These are phyloP conservation scores for Cenopis cana DNA, from an alignment of 2,888 invertebrate species.

Conservation along the genomic window DNA sequence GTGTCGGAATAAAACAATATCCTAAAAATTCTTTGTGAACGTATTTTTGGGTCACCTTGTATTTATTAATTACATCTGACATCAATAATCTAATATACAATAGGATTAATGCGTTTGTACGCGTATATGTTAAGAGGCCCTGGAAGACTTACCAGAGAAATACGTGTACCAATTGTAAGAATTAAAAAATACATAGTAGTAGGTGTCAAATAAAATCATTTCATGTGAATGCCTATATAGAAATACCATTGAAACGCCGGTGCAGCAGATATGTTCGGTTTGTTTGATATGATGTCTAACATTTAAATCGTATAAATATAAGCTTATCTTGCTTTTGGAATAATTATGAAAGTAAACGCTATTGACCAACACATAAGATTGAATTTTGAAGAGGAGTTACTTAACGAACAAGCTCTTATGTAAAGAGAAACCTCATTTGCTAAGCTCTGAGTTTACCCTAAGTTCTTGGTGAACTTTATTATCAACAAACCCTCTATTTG, in stretches of 20 bases:
- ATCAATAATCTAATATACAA: too few species aligned
- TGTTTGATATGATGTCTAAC: slow-evolving; percentile 22
- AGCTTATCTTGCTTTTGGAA: neutral
- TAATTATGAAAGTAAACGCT: neutral
- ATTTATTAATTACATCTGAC: too few species aligned
- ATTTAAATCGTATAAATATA: neutral
- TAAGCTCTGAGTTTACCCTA: slow-evolving; percentile 26
- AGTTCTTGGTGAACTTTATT: slow-evolving; percentile 10
- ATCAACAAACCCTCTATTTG: slow-evolving; percentile 18
- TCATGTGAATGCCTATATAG: neutral
- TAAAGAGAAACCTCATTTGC: slow-evolving; percentile 6
- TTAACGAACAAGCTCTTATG: neutral
- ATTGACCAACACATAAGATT: too few species aligned
- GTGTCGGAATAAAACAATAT: too few species aligned
- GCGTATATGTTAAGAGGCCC: too few species aligned
- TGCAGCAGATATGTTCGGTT: slow-evolving; percentile 26
- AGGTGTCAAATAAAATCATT: too few species aligned
- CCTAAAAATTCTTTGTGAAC: too few species aligned
- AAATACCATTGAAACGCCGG: neutral
- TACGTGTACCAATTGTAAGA: too few species aligned
- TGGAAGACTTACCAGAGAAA: too few species aligned
- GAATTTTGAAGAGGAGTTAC: neutral
- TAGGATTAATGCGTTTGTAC: too few species aligned
- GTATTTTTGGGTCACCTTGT: too few species aligned
- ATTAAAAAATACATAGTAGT: too few species aligned